Evolutionary conservation across 2,797 vertebrate genomes (phyloP).

Genomic region (Mallotus villosus): DNA sequence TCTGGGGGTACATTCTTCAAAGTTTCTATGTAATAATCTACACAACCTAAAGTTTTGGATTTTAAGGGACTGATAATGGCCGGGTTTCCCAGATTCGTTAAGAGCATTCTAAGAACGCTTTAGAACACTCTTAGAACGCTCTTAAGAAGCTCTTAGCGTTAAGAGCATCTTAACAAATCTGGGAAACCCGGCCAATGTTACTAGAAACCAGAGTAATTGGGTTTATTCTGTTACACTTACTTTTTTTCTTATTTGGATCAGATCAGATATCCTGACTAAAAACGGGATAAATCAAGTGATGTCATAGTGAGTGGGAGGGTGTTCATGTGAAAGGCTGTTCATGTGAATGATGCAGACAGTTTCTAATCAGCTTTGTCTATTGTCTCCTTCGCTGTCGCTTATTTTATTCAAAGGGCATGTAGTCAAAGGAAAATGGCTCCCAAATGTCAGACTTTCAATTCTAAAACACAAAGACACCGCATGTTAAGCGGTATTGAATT

Average conservation of each 20-base stretch:
- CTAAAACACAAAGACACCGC: not conserved
- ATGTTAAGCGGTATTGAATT: not conserved
- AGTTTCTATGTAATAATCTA: not conserved
- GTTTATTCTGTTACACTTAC: no score
- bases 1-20: not conserved
- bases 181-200: no score
- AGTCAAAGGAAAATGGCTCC: not conserved
- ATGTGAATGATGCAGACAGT: not conserved
- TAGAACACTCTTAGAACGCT: no score
- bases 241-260: not conserved
- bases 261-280: not conserved
- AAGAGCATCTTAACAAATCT: no score
- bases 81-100: no score
- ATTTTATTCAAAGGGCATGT: not conserved
- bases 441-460: slow-evolving; percentile 1
- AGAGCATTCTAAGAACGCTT: no score
- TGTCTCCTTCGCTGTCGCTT: not conserved
- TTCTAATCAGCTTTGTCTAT: not conserved
- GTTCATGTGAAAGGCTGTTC: not conserved
- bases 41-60: not conserved
- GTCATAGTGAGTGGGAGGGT: not conserved
- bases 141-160: no score
- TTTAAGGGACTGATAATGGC: not conserved
- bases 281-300: not conserved
- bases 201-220: no score